These are phyloP conservation scores for Platorchestia sp. DNA, from an alignment of 1,140 invertebrate species.

Conservation along the genomic window DNA sequence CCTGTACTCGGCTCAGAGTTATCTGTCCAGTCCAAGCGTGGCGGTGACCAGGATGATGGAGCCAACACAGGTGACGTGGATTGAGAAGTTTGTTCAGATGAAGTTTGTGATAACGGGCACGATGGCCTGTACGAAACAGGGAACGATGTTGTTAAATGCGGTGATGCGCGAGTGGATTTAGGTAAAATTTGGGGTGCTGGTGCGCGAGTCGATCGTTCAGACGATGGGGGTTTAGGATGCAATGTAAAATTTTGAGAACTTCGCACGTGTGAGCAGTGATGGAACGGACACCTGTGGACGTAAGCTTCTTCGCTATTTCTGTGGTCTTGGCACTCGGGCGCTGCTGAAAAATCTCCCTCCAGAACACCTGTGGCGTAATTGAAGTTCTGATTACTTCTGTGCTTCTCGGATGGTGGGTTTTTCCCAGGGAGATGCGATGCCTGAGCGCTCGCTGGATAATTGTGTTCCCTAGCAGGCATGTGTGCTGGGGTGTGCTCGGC, in stretches of 20 bases:
- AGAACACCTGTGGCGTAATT: background rate
- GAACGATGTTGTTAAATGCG: background rate
- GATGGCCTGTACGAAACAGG: background rate
- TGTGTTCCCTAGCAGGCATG: background rate
- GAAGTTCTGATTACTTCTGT: background rate
- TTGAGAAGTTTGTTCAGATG: background rate
- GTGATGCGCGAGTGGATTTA: background rate
- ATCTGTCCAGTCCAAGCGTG: background rate
- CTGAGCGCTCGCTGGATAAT: background rate
- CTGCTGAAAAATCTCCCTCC: background rate
- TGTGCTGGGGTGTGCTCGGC: background rate
- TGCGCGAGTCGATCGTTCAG: background rate
- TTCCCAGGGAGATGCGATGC: too few species aligned
- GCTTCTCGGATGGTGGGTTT: background rate
- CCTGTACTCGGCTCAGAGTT: background rate
- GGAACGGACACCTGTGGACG: background rate
- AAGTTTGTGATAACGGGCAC: background rate
- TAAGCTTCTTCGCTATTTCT: background rate
- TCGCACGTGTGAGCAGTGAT: background rate
- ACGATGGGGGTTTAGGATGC: background rate
- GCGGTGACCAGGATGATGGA: background rate
- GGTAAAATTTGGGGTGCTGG: background rate
- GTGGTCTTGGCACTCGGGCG: background rate
- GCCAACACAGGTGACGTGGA: background rate
- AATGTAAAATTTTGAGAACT: background rate